Conservation (phyloP, 2,113 vertebrate genomes). For the Ceuthmochares aereus region DNA sequence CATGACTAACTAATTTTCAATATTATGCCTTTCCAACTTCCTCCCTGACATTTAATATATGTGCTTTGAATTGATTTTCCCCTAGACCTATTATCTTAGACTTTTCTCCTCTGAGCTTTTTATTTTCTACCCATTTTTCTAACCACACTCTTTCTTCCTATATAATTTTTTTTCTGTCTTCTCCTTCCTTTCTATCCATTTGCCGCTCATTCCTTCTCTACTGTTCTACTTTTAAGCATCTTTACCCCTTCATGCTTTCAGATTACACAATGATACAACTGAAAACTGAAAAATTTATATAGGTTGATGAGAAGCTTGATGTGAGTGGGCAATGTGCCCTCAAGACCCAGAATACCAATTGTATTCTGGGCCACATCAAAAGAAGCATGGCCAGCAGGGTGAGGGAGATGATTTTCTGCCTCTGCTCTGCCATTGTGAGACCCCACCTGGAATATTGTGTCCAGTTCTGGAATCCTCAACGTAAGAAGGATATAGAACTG, state of each 20-base stretch:
- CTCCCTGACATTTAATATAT: not conserved
- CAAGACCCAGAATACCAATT: no score
- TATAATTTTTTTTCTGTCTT: not conserved
- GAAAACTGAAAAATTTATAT: no score
- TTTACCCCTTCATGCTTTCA: not conserved
- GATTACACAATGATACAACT: not conserved
- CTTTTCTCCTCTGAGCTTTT: not conserved
- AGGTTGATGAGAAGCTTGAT: no score
- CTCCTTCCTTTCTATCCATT: not conserved
- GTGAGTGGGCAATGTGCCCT: no score
- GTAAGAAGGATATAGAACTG: no score
- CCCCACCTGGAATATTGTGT: no score
- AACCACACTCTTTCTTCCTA: not conserved
- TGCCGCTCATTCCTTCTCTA: not conserved
- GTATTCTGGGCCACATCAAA: no score
- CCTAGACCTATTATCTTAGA: not conserved
- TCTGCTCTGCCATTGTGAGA: no score
- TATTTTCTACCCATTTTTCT: constrained; percentile 1
- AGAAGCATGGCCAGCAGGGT: no score
- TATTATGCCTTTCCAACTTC: not conserved
- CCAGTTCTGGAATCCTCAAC: no score
- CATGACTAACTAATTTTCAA: not conserved
- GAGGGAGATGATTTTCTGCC: no score
- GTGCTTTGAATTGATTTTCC: not conserved
- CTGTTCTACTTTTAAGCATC: not conserved